phyloP scores from a whole-genome alignment of 2,113 vertebrate species.

The Oceanodroma tethys region DNA sequence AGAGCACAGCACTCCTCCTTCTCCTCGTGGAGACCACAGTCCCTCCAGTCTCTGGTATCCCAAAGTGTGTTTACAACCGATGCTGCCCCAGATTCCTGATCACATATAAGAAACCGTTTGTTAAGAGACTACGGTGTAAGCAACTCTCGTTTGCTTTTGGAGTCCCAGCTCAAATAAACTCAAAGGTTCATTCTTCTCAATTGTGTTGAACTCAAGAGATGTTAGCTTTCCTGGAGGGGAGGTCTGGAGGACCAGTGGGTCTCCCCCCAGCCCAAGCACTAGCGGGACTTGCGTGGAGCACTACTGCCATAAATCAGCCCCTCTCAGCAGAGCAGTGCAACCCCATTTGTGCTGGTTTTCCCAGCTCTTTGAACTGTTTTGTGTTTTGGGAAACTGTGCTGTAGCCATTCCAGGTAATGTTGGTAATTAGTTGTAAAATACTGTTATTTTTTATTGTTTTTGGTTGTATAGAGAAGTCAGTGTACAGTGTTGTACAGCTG shows the following conservation, averaged over 20 bases:
- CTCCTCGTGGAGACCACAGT: neutral
- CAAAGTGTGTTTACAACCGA: neutral
- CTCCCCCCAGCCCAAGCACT: neutral
- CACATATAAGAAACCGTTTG: neutral
- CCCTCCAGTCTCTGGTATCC: neutral
- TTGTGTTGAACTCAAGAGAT: neutral
- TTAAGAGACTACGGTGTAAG: neutral
- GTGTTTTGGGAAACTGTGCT: conserved; percentile 28
- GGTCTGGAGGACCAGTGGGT: neutral
- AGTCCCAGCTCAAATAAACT: neutral
- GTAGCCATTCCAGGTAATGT: conserved; percentile 37
- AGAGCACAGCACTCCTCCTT: neutral
- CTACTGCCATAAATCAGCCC: neutral
- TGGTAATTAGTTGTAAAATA: conserved; percentile 45
- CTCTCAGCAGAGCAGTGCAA: neutral
- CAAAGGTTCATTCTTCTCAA: neutral
- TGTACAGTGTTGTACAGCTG: conserved; percentile 46
- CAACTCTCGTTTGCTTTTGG: neutral
- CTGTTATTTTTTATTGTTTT: neutral
- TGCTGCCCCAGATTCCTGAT: neutral
- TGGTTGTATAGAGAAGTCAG: conserved; percentile 44
- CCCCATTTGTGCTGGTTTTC: neutral
- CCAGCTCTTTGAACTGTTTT: neutral
- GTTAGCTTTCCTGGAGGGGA: neutral
- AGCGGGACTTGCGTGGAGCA: neutral